A percentile compares a stretch with the other conserved stretches of the same genome.
Evolutionary conservation across 92 coral and sea anemone species (phyloP).

Genomic region (Palythoa grandiflora): DNA sequence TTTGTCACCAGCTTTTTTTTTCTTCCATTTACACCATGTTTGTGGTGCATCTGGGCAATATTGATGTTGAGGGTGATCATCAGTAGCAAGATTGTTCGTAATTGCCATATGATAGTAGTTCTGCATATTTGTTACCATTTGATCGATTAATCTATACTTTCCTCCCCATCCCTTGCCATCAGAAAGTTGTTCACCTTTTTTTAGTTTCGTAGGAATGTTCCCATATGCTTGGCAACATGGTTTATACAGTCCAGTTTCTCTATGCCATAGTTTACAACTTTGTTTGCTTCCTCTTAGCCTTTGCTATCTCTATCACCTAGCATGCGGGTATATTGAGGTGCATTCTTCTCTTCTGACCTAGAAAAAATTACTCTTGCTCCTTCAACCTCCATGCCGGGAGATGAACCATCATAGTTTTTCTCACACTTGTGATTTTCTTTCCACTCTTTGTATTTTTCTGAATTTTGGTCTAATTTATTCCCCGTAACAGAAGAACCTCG

Average conservation of each 20-base stretch:
- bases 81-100: constrained; percentile 24
- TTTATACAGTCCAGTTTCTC: constrained; percentile 21
- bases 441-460: no score
- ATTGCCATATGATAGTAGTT: constrained; percentile 21
- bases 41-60: constrained; percentile 21
- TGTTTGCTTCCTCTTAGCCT: neutral
- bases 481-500: no score
- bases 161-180: constrained; percentile 43
- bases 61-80: constrained; percentile 33
- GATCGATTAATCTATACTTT: neutral
- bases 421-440: no score
- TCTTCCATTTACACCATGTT: constrained; percentile 27
- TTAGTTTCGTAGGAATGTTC: neutral
- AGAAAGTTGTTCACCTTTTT: constrained; percentile 18
- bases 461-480: no score
- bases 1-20: constrained; percentile 9
- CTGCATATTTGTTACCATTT: constrained; percentile 9
- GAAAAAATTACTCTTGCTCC: constrained; percentile 24
- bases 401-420: constrained; percentile 28
- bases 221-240: constrained; percentile 28
- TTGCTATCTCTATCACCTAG: constrained; percentile 9
- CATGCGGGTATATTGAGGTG: constrained; percentile 4
- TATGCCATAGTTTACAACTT: constrained; percentile 10
- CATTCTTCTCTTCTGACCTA: constrained; percentile 26
- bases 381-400: constrained; percentile 32